Evolutionary conservation across 2,113 vertebrate species (phyloP), one percentile per base, ranked within the genome.

Genomic region (Crotophaga sulcirostris): DNA sequence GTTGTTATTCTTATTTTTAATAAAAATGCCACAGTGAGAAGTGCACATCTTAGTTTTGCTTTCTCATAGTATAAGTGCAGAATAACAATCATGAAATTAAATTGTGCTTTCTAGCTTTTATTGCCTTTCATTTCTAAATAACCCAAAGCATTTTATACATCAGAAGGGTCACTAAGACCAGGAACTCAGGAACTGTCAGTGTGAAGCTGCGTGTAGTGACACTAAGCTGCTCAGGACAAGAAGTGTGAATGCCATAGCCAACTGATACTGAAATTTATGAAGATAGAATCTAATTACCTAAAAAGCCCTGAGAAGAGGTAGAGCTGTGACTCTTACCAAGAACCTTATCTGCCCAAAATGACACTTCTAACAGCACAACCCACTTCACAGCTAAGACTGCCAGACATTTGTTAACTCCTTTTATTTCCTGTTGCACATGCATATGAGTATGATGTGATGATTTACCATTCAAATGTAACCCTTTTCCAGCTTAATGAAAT

Each of bases 81-180:
- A 88, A 74, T 54, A 88, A 54, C 64, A 78, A 84, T 25, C 13
- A 67, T 74, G 47, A 93, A 88, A 92, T 75, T 67, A 81, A 88
- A 73, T 19, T 70, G 34, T 23, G 51, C 64, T 92, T 77, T 84
- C 55, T 59, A 68, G 68, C n/a, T 88, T 74, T 94, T 86, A 78
- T n/a, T 60, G n/a, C n/a, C 64, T 90, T 95, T 75, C 52, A 81
- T 68, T 84, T 95, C 72, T 80, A 90, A 81, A 80, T 73, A 93
- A 94, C 72, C 52, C 38, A 87, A 86, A 92, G 56, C 69, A 56
- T 77, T 90, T 92, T 59, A 74, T 33, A 64, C 23, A 52, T 87
- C 68, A 83, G 52, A 72, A 92, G 60, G 79, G 88, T 94, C 59
- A 96, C 31, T n/a, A 70, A 85, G 45, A 76, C 20, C 59, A 87